Evolutionary conservation across 2,888 invertebrate species (phyloP).

Genomic region (Actias luna): DNA sequence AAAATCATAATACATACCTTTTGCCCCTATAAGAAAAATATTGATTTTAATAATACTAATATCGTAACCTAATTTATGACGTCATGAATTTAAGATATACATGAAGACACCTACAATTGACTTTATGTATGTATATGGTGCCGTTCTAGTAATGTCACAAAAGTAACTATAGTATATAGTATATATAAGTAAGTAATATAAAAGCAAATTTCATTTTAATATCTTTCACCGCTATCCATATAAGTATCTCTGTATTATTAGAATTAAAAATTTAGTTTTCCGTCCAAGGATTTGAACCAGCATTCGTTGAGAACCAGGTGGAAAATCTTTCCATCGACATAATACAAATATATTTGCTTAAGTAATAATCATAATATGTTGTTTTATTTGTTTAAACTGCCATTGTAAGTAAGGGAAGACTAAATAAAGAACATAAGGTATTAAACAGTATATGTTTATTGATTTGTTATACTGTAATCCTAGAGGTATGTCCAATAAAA

Average conservation of each 20-base stretch:
- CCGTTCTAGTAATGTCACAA: not conserved
- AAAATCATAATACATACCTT: constrained; percentile 12
- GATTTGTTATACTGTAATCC: not conserved
- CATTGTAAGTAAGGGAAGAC: not conserved
- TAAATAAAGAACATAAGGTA: not conserved
- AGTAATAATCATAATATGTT: not conserved
- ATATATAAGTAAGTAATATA: not conserved
- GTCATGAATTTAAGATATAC: not conserved
- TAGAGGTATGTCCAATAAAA: not conserved
- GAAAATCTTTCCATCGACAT: not conserved
- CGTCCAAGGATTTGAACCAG: not conserved
- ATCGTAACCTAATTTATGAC: not conserved
- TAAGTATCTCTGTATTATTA: not conserved
- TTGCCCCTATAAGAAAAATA: not conserved
- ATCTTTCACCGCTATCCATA: not conserved
- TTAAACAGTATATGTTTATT: not conserved
- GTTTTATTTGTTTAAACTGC: not conserved
- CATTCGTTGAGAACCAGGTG: not conserved
- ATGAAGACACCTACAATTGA: not conserved
- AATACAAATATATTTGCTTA: not conserved
- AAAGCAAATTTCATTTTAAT: not conserved
- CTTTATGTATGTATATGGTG: not conserved
- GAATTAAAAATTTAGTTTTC: not conserved
- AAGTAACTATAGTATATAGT: too few relatives aligned
- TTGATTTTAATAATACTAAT: not conserved